Conservation (phyloP, 2,113 vertebrate genomes). For the Isurus oxyrinchus region DNA sequence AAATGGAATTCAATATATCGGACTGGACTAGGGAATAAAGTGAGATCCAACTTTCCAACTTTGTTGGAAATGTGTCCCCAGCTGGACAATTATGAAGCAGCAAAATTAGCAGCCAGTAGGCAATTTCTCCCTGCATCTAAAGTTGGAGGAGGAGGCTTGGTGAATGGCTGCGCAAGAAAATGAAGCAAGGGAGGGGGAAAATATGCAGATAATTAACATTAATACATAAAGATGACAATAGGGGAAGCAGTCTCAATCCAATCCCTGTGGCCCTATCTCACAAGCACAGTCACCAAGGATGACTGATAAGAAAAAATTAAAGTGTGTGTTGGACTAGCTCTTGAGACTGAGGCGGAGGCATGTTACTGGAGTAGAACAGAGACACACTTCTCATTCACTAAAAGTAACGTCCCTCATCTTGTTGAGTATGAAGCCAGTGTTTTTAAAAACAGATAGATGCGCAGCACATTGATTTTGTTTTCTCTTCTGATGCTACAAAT, state of each 20-base stretch:
- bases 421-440: neutral
- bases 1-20: neutral
- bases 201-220: neutral
- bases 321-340: neutral
- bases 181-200: too few relatives aligned
- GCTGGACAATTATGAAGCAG: neutral
- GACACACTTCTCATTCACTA: neutral
- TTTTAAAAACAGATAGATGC: neutral
- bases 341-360: neutral
- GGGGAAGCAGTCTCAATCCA: neutral
- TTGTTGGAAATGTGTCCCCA: neutral
- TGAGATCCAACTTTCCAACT: neutral
- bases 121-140: neutral
- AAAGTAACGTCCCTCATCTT: neutral
- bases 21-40: neutral
- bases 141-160: neutral
- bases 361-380: neutral
- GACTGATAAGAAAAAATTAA: too few relatives aligned
- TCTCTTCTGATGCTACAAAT: neutral
- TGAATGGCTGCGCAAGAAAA: neutral
- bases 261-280: neutral
- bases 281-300: neutral
- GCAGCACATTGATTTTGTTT: too few relatives aligned
- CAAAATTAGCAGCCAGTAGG: neutral
- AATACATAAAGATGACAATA: neutral